Conservation (phyloP, 2,888 invertebrate genomes). For the Ariolimax columbianus region DNA sequence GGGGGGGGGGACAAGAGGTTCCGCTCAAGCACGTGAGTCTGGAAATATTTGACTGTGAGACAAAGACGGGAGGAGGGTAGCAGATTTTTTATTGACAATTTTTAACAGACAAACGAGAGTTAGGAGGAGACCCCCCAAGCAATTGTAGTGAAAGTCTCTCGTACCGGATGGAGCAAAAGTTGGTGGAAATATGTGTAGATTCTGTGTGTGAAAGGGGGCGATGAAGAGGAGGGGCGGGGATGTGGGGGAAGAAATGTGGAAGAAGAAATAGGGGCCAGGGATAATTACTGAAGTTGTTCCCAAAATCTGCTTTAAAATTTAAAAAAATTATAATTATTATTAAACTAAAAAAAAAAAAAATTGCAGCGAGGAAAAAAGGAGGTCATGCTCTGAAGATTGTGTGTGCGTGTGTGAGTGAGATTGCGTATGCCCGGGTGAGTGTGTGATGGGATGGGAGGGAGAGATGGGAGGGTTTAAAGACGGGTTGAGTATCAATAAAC, state of each 20-base stretch:
- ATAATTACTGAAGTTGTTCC: no score
- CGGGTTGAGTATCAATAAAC: not conserved
- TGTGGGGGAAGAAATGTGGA: no score
- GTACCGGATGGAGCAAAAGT: no score
- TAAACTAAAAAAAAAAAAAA: no score
- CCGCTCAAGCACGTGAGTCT: not conserved
- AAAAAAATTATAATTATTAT: no score
- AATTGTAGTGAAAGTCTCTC: no score
- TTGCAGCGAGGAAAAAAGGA: not conserved
- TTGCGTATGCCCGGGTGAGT: not conserved
- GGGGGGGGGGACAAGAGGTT: not conserved
- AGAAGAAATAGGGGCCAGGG: no score
- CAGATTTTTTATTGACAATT: not conserved
- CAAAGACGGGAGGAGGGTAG: not conserved
- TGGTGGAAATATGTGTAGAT: not conserved
- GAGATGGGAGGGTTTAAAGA: not conserved
- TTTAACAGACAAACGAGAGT: not conserved
- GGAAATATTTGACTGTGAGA: slow-evolving; percentile 23
- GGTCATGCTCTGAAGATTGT: not conserved
- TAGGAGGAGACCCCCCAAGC: no score
- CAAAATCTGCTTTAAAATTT: no score
- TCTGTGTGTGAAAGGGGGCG: no score
- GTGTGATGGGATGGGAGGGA: not conserved
- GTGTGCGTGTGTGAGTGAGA: not conserved
- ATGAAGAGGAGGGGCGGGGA: no score